phyloP scores from a whole-genome alignment of 2,113 vertebrate species.

The Ceyx cyanopectus region DNA sequence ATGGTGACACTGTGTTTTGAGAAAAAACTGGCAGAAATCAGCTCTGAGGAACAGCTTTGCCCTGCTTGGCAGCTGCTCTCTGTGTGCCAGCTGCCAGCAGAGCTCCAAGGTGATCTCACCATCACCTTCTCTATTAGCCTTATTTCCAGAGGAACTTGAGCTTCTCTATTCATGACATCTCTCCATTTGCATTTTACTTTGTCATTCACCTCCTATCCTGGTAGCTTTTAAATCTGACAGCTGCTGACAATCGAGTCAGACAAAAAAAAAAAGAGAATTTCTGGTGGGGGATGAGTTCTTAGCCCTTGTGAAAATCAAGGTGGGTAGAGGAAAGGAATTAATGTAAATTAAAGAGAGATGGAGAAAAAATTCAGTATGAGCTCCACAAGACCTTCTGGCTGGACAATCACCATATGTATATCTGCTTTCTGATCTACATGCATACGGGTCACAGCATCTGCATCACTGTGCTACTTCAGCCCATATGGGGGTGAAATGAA shows the following conservation, averaged over 20 bases:
- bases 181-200: neutral
- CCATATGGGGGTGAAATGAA: neutral
- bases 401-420: neutral
- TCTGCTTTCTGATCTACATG: neutral
- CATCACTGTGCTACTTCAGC: neutral
- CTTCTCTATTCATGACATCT: neutral
- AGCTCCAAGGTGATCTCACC: conserved; percentile 5
- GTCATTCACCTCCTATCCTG: neutral
- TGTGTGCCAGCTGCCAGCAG: neutral
- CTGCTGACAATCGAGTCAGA: neutral
- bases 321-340: neutral
- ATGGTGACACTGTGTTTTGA: neutral
- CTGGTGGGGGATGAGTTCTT: neutral
- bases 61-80: neutral
- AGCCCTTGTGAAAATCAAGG: neutral
- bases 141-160: conserved; percentile 8
- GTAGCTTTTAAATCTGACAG: neutral
- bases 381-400: neutral
- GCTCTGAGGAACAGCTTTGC: neutral
- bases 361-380: neutral
- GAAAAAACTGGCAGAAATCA: neutral
- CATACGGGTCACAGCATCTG: neutral
- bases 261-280: neutral
- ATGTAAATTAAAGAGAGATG: neutral
- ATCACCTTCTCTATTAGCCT: neutral